Evolutionary conservation across 37 sponge, comb jelly and placozoan genomes (phyloP).

Genomic region (Geodia barretti): DNA sequence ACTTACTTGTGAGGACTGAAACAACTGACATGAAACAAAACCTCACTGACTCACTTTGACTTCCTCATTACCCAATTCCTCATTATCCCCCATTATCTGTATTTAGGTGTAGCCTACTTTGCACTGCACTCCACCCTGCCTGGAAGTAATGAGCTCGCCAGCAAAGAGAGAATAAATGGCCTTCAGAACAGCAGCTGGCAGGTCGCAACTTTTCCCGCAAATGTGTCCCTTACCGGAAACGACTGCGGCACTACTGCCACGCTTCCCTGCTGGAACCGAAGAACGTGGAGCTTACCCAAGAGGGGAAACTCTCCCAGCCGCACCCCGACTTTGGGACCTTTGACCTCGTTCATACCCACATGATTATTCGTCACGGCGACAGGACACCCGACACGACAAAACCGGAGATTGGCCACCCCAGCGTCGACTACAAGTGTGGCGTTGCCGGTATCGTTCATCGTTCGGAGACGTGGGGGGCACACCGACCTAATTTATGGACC

Average conservation of each 20-base stretch:
- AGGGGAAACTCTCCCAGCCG: slow-evolving; percentile 19
- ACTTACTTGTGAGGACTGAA: too few species aligned
- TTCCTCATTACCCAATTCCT: too few species aligned
- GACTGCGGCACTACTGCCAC: slow-evolving; percentile 41
- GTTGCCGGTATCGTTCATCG: neutral
- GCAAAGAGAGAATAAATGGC: too few species aligned
- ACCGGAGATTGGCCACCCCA: neutral
- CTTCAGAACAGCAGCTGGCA: too few species aligned
- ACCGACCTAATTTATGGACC: slow-evolving; percentile 16
- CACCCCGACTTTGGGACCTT: neutral
- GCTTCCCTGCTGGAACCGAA: slow-evolving; percentile 9
- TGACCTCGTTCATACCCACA: slow-evolving; percentile 48
- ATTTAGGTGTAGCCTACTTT: too few species aligned
- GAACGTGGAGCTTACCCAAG: neutral
- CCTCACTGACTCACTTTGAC: too few species aligned
- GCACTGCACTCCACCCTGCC: too few species aligned
- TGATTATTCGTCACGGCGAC: slow-evolving; percentile 66
- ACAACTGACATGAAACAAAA: too few species aligned
- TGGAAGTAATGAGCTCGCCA: too few species aligned
- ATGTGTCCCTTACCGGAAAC: slow-evolving; percentile 7
- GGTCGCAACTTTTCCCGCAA: neutral
- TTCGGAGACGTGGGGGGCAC: neutral
- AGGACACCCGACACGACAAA: slow-evolving; percentile 18
- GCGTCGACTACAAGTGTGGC: slow-evolving; percentile 39
- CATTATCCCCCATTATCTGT: too few species aligned